Base-by-base conservation (phyloP, 2,888 invertebrate species). In the Aphidoletes aphidimyza region DNA sequence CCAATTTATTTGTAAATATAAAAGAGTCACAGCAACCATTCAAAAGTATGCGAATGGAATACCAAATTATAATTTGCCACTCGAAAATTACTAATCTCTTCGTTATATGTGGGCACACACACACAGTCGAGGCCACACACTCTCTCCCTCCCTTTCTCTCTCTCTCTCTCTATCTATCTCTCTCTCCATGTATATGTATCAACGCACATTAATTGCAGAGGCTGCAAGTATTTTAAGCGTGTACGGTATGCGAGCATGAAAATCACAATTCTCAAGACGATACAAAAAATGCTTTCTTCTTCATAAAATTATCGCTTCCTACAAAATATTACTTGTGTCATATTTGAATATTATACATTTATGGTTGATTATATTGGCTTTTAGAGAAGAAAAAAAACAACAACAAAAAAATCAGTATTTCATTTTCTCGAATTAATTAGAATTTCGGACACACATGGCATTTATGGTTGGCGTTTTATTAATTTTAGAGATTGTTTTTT, bases 1-100 rank as follows among this genome's bases (percentile, higher is more conserved):
- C 54, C 54, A 54, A 54, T 54, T 54, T 54, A 54, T 54, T 11
- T 81, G 26, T n/a, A 37, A n/a, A 81, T 37, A 81, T 39, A 37
- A 81, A 81, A 37, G 81, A 81, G n/a, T n/a, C 37, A 78, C 54
- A 54, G 26, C 54, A 30, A 14, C 30, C 3, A 69, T 69, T 34
- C 69, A 14, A 69, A 81, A 37, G 37, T 37, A 81, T 81, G 81
- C 81, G 37, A 81, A 37, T 11, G n/a, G 81, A 81, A 81, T 81
- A 81, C n/a, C 3, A 81, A 37, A 81, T 81, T 36, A 81, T 37
- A 81, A 81, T 81, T 81, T 81, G n/a, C 81, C 37, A 37, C 39
- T 37, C 81, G 30, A 69, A 30, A 37, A 81, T 81, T 81, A 81
- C 69, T 81, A 81, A 81, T 81, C 81, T 81, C 30, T 30, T 69